Base-by-base conservation (phyloP, 2,888 invertebrate genomes). In the Carabus problematicus region DNA sequence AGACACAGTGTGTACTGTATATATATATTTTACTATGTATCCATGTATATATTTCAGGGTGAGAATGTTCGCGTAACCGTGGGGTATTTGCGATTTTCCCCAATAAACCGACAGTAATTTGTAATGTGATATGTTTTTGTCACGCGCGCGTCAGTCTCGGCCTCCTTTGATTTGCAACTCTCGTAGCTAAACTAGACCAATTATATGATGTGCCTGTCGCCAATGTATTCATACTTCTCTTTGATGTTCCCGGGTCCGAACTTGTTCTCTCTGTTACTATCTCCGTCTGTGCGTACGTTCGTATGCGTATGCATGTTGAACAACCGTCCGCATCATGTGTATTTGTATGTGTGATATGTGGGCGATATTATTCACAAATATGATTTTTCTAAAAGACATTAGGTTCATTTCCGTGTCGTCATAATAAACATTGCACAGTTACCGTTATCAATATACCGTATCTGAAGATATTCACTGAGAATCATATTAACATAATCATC, bases 71-170 rank as follows among this genome's bases (percentile, higher is more conserved):
- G 64, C 56, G 64, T 64, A 49, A 49, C 39, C 54, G 42, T n/a
- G 16, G 41, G 49, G 49, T 49, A 49, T 49, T 49, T 45, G 52
- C 62, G 62, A 41, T 52, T 45, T 55, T 55, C 45, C 45, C 42
- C 64, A 55, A 55, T 43, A 42, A 49, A 43, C 55, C 45, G 19
- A n/a, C 19, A 64, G 64, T 64, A 16, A 64, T 64, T 64, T 64
- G 79, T 79, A 80, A 79, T 77, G 77, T 77, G 80, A 80, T 80
- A 80, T 77, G 79, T 79, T 79, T 64, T 78, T 78, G 80, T 79
- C 79, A 80, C 79, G 80, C 79, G 78, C 77, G 72, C 47, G 7
- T 14, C 64, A 52, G 42, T 56, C 55, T 55, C 12, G 18, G 9
- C 19, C 75, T 75, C 79, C 79, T 80, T 80, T 79, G 79, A 80